A percentile compares a stretch with the other conserved stretches of the same genome.
Evolutionary conservation across 2,888 invertebrate species (phyloP).

Genomic region (Corbicula japonica): DNA sequence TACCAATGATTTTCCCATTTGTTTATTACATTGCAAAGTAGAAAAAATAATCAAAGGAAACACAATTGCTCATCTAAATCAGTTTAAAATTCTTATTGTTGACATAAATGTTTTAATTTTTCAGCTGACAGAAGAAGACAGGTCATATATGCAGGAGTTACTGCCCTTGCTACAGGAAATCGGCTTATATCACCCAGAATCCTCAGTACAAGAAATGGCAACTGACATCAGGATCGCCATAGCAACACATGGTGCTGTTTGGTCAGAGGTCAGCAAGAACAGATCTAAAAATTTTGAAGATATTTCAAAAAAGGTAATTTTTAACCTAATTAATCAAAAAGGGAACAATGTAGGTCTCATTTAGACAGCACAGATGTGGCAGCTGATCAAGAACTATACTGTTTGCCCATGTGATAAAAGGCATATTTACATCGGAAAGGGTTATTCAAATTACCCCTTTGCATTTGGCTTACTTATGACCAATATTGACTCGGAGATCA

Average conservation of each 20-base stretch:
- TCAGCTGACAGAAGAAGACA: constrained; percentile 78
- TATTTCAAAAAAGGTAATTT: constrained; percentile 39
- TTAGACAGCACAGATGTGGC: too few relatives aligned
- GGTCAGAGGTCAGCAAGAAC: constrained; percentile 71
- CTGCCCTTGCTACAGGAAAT: constrained; percentile 81
- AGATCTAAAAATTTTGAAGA: constrained; percentile 36
- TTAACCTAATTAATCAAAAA: neutral
- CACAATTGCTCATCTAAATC: too few relatives aligned
- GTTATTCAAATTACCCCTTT: neutral
- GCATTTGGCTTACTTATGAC: neutral
- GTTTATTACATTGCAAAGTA: too few relatives aligned
- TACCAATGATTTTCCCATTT: too few relatives aligned
- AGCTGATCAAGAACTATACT: too few relatives aligned
- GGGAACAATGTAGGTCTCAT: neutral
- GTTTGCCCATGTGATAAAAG: too few relatives aligned
- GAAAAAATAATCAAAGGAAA: too few relatives aligned
- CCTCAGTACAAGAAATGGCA: constrained; percentile 83
- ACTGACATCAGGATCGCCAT: constrained; percentile 84
- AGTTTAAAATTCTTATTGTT: too few relatives aligned
- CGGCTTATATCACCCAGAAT: constrained; percentile 72
- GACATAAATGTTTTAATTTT: too few relatives aligned
- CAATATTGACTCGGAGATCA: neutral
- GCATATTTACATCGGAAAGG: too few relatives aligned
- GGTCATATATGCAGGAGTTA: constrained; percentile 75
- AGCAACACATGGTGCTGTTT: constrained; percentile 84